These are phyloP conservation scores for Falco berigora DNA, from an alignment of 2,797 vertebrate genomes.

Conservation along the genomic window DNA sequence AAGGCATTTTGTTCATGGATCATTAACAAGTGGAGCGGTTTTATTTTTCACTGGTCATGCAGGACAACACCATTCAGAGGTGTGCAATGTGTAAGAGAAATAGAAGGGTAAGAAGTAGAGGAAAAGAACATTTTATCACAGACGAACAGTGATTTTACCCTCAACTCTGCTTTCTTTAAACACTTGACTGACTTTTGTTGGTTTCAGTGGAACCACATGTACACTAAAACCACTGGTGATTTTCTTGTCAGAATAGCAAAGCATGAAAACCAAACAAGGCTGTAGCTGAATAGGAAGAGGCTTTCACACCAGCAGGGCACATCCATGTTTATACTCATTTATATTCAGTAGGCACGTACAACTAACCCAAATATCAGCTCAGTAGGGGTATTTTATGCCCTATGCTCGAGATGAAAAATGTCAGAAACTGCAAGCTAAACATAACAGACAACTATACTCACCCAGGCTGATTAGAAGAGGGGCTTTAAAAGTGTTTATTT, in stretches of 20 bases:
- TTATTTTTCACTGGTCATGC: neutral
- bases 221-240: neutral
- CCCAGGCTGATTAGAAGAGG: neutral
- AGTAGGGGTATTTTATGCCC: neutral
- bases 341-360: neutral
- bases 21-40: neutral
- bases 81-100: neutral
- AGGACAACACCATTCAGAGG: neutral
- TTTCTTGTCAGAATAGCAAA: neutral
- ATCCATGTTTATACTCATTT: neutral
- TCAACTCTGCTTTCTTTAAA: neutral
- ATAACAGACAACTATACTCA: neutral
- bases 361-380: neutral
- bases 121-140: neutral
- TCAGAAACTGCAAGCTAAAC: conserved; percentile 30
- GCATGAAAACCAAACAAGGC: neutral
- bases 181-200: neutral
- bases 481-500: conserved; percentile 55
- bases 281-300: neutral
- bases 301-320: neutral
- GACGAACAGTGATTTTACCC: neutral
- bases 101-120: neutral
- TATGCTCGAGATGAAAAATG: neutral
- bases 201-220: neutral
- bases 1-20: neutral